Evolutionary conservation across 2,113 vertebrate genomes (phyloP).

Genomic region (Spea bombifrons): DNA sequence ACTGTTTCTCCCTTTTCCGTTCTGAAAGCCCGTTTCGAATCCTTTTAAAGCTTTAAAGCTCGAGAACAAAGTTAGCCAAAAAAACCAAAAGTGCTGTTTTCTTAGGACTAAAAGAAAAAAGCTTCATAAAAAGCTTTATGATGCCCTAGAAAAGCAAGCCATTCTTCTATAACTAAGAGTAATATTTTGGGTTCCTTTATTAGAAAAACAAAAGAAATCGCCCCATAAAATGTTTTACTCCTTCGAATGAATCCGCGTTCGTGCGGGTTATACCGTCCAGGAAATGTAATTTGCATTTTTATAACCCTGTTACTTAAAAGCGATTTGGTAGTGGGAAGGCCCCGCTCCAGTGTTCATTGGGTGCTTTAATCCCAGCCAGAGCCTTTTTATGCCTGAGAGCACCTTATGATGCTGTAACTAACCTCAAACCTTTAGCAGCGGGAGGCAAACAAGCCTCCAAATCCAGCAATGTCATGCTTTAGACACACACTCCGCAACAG

Average conservation of each 20-base stretch:
- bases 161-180: constrained; percentile 40
- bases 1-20: too few relatives aligned
- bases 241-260: constrained; percentile 54
- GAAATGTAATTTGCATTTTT: constrained; percentile 62
- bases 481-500: constrained; percentile 70
- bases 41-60: too few relatives aligned
- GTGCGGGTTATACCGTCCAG: constrained; percentile 56
- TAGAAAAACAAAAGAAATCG: constrained; percentile 27
- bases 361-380: constrained; percentile 68
- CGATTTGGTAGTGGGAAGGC: constrained; percentile 54
- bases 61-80: too few relatives aligned
- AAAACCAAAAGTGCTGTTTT: neutral
- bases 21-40: too few relatives aligned
- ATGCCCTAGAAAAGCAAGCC: neutral
- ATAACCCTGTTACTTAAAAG: constrained; percentile 63
- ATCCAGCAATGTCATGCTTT: constrained; percentile 85
- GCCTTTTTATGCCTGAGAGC: constrained; percentile 70
- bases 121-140: constrained; percentile 24
- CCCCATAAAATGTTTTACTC: constrained; percentile 52
- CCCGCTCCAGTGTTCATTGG: constrained; percentile 50
- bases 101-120: neutral
- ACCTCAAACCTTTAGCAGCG: constrained; percentile 70
- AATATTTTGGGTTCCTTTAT: constrained; percentile 35
- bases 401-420: constrained; percentile 73
- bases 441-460: constrained; percentile 72